These are phyloP conservation scores for Leptobrachium ailaonicum DNA, from an alignment of 2,113 vertebrate genomes.

Conservation along the genomic window DNA sequence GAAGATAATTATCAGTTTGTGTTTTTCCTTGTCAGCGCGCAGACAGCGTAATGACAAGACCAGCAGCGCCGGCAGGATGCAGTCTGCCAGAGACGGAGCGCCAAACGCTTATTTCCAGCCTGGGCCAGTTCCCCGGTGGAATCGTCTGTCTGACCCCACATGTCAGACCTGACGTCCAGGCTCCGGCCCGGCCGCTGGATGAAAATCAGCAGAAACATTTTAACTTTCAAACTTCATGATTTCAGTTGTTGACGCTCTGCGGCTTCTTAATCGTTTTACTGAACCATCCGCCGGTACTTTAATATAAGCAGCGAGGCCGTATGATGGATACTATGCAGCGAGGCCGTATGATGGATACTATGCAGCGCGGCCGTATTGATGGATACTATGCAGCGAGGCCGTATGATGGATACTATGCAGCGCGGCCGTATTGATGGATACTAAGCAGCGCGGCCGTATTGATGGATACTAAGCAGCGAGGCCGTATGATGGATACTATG, in stretches of 20 bases:
- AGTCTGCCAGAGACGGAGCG: slow-evolving; percentile 34
- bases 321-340: no score
- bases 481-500: no score
- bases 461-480: no score
- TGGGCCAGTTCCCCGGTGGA: slow-evolving; percentile 54
- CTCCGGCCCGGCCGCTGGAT: slow-evolving; percentile 46
- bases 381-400: no score
- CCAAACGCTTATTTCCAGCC: slow-evolving; percentile 45
- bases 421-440: no score
- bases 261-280: no score
- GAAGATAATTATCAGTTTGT: slow-evolving; percentile 62
- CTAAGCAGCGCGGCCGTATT: no score
- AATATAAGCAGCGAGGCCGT: no score
- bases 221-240: slow-evolving; percentile 38
- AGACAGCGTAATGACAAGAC: slow-evolving; percentile 53
- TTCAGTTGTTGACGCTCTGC: background rate
- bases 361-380: no score
- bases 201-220: slow-evolving; percentile 40
- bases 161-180: slow-evolving; percentile 51
- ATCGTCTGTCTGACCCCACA: slow-evolving; percentile 27
- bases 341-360: no score
- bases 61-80: slow-evolving; percentile 42
- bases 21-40: slow-evolving; percentile 52
- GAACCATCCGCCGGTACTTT: no score
- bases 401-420: no score